These are phyloP conservation scores for Habroteleia sp. DNA, from an alignment of 2,888 invertebrate genomes.

Conservation along the genomic window DNA sequence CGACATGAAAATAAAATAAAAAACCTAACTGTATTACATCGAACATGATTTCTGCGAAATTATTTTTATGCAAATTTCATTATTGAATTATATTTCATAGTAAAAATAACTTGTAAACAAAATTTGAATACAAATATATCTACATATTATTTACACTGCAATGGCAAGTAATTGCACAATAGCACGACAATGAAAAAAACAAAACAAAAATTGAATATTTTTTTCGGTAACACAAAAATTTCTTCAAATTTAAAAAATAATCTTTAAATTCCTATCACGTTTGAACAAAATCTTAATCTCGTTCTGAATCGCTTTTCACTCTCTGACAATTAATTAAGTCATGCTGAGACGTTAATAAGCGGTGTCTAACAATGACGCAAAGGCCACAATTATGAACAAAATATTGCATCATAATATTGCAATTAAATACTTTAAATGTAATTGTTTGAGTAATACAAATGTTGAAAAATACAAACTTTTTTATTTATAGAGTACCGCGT, in stretches of 20 bases:
- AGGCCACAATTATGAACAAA: slow-evolving; percentile 41
- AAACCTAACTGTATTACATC: too few relatives aligned
- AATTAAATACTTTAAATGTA: slow-evolving; percentile 25
- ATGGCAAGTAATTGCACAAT: too few relatives aligned
- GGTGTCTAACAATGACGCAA: slow-evolving; percentile 42
- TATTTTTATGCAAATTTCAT: too few relatives aligned
- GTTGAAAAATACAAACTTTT: slow-evolving; percentile 14
- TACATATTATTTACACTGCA: too few relatives aligned
- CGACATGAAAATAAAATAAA: too few relatives aligned
- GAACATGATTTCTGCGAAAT: too few relatives aligned
- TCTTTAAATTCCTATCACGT: slow-evolving; percentile 19
- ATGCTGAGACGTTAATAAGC: slow-evolving; percentile 22
- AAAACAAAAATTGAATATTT: too few relatives aligned
- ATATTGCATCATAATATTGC: slow-evolving; percentile 36
- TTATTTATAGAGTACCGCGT: slow-evolving; percentile 7
- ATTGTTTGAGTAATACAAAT: slow-evolving; percentile 28
- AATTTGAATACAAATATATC: too few relatives aligned
- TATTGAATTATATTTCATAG: too few relatives aligned
- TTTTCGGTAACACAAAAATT: too few relatives aligned
- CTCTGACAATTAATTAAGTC: slow-evolving; percentile 46
- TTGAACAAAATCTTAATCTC: slow-evolving; percentile 38
- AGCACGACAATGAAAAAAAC: too few relatives aligned
- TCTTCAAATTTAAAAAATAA: neutral
- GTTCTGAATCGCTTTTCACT: slow-evolving; percentile 34
- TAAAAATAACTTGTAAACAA: too few relatives aligned